Percentiles rank a stretch among this genome's conserved stretches.
Evolutionary conservation across 64 coral and sea anemone genomes (phyloP).

Genomic region (Montipora sp.): DNA sequence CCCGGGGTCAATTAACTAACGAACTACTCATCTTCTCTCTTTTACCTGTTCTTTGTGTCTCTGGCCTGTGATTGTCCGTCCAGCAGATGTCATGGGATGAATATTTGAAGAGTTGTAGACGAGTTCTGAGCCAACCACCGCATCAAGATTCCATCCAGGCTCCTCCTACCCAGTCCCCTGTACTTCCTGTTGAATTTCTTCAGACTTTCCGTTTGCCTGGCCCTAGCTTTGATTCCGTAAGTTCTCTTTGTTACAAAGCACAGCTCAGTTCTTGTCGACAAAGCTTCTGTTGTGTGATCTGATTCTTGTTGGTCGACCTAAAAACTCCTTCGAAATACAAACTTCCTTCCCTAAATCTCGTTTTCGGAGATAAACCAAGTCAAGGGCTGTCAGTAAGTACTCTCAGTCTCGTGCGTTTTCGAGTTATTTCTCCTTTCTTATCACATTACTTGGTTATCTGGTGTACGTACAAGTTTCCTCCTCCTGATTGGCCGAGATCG

Average conservation of each 20-base stretch:
- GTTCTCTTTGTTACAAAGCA: neutral
- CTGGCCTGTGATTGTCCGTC: neutral
- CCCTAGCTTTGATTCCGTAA: constrained; percentile 37
- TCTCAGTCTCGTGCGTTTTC: neutral
- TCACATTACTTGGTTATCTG: neutral
- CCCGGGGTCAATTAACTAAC: neutral
- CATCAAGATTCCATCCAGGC: neutral
- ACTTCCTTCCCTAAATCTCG: neutral
- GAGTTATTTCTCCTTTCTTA: neutral
- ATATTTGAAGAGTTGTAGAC: constrained; percentile 41
- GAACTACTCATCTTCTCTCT: neutral
- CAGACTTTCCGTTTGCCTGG: constrained; percentile 45
- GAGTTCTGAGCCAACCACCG: neutral
- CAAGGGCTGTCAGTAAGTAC: neutral
- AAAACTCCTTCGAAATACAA: neutral
- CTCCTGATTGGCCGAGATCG: no score
- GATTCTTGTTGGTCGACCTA: neutral
- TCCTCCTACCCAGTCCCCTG: neutral
- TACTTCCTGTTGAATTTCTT: constrained; percentile 23
- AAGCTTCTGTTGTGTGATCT: neutral
- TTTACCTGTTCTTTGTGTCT: neutral
- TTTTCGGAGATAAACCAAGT: neutral
- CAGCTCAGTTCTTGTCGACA: neutral
- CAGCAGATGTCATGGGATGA: constrained; percentile 40
- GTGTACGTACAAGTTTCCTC: no score